Conservation (phyloP, 2,888 invertebrate species). For the Spodoptera littoralis region DNA sequence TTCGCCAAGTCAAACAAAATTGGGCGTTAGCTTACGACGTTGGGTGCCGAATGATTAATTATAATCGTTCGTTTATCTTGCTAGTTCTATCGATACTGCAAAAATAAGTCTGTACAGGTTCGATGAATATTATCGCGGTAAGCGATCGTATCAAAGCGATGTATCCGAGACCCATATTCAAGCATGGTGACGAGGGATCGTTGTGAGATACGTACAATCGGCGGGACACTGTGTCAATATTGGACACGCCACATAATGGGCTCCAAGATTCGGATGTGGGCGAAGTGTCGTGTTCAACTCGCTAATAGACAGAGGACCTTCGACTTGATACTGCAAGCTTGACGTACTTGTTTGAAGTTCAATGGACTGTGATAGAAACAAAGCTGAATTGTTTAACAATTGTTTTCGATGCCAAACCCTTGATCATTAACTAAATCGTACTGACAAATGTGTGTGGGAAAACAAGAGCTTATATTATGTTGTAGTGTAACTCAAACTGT, state of each 20-base stretch:
- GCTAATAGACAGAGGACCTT: constrained; percentile 79
- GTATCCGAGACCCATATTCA: constrained; percentile 73
- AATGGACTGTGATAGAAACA: constrained; percentile 37
- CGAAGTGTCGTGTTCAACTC: constrained; percentile 67
- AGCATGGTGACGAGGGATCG: constrained; percentile 80
- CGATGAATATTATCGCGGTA: constrained; percentile 51
- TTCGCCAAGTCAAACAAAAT: constrained; percentile 85
- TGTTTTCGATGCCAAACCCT: constrained; percentile 15
- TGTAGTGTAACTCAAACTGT: neutral
- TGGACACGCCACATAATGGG: constrained; percentile 78
- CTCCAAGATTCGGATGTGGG: constrained; percentile 76
- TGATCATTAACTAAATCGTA: constrained; percentile 7
- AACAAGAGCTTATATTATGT: constrained; percentile 3
- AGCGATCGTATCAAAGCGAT: constrained; percentile 64
- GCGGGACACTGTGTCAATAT: constrained; percentile 84
- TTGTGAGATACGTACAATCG: constrained; percentile 76
- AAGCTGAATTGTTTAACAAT: constrained; percentile 20
- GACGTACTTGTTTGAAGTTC: constrained; percentile 54
- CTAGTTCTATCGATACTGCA: constrained; percentile 35
- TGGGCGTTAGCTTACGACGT: constrained; percentile 73
- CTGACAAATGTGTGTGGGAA: constrained; percentile 18
- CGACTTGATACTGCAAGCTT: constrained; percentile 68
- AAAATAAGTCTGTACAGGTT: constrained; percentile 35
- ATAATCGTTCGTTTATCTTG: constrained; percentile 69
- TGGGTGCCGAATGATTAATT: constrained; percentile 75